Evolutionary conservation across 2,888 invertebrate species (phyloP).

Genomic region (Cylloceria caligata): DNA sequence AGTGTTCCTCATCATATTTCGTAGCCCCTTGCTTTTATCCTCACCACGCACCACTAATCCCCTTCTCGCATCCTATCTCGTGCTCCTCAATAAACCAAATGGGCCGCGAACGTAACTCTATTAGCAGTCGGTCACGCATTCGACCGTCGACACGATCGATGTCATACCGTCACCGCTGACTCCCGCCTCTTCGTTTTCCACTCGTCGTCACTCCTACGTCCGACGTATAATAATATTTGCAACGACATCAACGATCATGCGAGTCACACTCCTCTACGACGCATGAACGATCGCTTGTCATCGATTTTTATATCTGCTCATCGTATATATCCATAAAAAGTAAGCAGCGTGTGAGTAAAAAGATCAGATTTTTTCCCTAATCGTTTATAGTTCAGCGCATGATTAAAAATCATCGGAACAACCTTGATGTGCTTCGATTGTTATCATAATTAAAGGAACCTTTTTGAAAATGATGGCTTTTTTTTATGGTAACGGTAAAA

Average conservation of each 20-base stretch:
- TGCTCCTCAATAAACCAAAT: constrained; percentile 63
- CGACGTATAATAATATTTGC: constrained; percentile 34
- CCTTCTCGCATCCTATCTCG: constrained; percentile 32
- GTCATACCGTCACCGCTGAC: constrained; percentile 34
- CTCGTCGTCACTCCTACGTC: constrained; percentile 3
- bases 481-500: background rate
- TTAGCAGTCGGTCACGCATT: constrained; percentile 61
- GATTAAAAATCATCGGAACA: no score
- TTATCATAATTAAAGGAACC: no score
- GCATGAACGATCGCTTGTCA: background rate
- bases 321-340: no score
- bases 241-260: constrained; percentile 15
- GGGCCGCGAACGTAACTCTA: constrained; percentile 68
- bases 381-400: no score
- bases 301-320: background rate
- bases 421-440: no score
- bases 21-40: constrained; percentile 15
- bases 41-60: background rate
- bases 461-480: background rate
- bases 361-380: no score
- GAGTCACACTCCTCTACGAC: background rate
- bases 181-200: constrained; percentile 12
- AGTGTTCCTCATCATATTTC: background rate
- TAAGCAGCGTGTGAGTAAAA: no score
- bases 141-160: constrained; percentile 57